phyloP scores from a whole-genome alignment of 53 echinoderm and acorn worm genomes.

The Mesocentrotus franciscanus region DNA sequence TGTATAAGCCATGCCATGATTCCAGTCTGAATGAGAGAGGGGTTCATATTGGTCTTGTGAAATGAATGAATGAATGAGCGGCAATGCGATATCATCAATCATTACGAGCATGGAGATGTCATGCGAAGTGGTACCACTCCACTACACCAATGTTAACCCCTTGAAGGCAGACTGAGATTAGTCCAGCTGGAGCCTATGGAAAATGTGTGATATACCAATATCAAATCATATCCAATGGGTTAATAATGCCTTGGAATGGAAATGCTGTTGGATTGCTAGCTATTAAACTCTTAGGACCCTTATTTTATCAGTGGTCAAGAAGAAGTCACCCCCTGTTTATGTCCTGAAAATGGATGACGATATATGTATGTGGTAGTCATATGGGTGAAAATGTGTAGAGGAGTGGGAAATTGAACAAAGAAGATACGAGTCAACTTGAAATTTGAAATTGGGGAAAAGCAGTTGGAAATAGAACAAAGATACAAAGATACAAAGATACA shows the following conservation, averaged over 20 bases:
- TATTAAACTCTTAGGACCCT: not conserved
- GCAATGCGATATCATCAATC: slow-evolving; percentile 15
- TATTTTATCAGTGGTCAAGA: not conserved
- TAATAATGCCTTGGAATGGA: not conserved
- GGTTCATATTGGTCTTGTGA: not conserved
- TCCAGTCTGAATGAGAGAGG: slow-evolving; percentile 2
- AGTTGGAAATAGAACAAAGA: not conserved
- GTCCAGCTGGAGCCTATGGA: not conserved
- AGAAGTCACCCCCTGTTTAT: not conserved
- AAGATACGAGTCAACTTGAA: too few species aligned
- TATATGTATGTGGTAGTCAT: not conserved
- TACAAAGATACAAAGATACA: too few species aligned
- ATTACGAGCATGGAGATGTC: not conserved
- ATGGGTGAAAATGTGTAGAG: not conserved
- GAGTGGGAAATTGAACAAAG: too few species aligned
- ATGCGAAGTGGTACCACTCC: not conserved
- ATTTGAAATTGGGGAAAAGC: not conserved
- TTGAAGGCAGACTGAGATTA: not conserved
- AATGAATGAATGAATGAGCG: slow-evolving; percentile 47
- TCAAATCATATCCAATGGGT: not conserved
- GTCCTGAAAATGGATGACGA: not conserved
- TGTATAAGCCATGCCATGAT: slow-evolving; percentile 13
- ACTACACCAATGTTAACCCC: not conserved
- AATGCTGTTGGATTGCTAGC: not conserved
- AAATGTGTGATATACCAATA: not conserved